Percentiles rank a stretch among this genome's conserved stretches.
phyloP scores from a whole-genome alignment of 2,888 invertebrate genomes.

The Melolontha melolontha region DNA sequence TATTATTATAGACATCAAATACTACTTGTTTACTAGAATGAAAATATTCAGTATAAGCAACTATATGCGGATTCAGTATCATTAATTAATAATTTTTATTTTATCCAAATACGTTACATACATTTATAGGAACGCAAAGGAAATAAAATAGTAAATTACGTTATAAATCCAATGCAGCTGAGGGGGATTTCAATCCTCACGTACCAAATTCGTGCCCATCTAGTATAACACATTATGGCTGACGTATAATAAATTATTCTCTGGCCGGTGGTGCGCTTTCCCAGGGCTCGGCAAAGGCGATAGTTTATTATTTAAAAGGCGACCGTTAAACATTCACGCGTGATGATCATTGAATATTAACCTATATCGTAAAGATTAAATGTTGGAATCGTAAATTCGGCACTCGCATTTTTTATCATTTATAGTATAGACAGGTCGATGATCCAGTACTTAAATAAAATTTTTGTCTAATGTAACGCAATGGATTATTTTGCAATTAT shows the following conservation, averaged over 20 bases:
- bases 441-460: neutral
- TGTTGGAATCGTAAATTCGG: neutral
- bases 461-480: neutral
- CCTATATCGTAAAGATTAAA: constrained; percentile 18
- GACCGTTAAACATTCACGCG: neutral
- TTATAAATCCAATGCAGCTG: constrained; percentile 13
- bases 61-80: too few species aligned
- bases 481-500: too few species aligned
- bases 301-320: constrained; percentile 33
- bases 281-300: constrained; percentile 2
- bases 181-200: constrained; percentile 9
- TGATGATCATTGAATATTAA: constrained; percentile 14
- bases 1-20: too few species aligned
- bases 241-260: constrained; percentile 32
- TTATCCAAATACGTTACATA: neutral
- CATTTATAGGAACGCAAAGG: neutral
- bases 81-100: too few species aligned
- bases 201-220: constrained; percentile 27
- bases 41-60: too few species aligned
- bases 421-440: too few species aligned
- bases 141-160: neutral
- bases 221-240: constrained; percentile 19
- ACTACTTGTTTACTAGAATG: too few species aligned
- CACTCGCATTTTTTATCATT: neutral
- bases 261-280: constrained; percentile 13